A percentile compares a stretch with the other conserved stretches of the same genome.
Evolutionary conservation across 2,113 vertebrate genomes (phyloP).

Genomic region (Kryptolebias marmoratus): DNA sequence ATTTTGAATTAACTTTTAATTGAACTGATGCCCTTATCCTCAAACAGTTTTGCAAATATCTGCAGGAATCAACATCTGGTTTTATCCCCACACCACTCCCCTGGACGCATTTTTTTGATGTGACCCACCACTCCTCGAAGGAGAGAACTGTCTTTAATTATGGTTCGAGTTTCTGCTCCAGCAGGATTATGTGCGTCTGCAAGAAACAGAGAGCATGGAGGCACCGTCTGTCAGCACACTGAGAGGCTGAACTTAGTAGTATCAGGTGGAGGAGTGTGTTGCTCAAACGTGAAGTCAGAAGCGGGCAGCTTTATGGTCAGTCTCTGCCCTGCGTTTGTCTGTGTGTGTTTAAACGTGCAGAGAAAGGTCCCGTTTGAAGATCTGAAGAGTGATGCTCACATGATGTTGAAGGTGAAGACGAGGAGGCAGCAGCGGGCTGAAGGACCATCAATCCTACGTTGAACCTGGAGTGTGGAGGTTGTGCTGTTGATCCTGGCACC

Average conservation of each 20-base stretch:
- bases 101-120: constrained; percentile 16
- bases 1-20: constrained; percentile 21
- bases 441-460: constrained; percentile 58
- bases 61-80: constrained; percentile 37
- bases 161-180: constrained; percentile 18
- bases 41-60: constrained; percentile 47
- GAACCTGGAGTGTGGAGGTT: constrained; percentile 28
- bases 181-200: constrained; percentile 21
- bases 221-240: constrained; percentile 24
- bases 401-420: constrained; percentile 22
- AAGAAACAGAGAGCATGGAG: constrained; percentile 8
- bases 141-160: constrained; percentile 44
- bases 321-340: neutral
- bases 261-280: constrained; percentile 46
- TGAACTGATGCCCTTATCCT: constrained; percentile 30
- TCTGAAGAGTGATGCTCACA: constrained; percentile 43
- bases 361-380: constrained; percentile 16
- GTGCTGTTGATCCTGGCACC: constrained; percentile 62
- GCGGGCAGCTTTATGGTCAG: neutral
- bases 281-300: constrained; percentile 19
- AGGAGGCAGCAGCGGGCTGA: constrained; percentile 35
- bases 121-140: constrained; percentile 17
- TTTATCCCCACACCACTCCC: constrained; percentile 28
- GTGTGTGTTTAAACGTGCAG: constrained; percentile 48
- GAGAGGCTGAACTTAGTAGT: constrained; percentile 9